Evolutionary conservation across 2,888 invertebrate species (phyloP), one percentile per base, ranked within the genome.

Genomic region (Omphaloscelis lunosa): DNA sequence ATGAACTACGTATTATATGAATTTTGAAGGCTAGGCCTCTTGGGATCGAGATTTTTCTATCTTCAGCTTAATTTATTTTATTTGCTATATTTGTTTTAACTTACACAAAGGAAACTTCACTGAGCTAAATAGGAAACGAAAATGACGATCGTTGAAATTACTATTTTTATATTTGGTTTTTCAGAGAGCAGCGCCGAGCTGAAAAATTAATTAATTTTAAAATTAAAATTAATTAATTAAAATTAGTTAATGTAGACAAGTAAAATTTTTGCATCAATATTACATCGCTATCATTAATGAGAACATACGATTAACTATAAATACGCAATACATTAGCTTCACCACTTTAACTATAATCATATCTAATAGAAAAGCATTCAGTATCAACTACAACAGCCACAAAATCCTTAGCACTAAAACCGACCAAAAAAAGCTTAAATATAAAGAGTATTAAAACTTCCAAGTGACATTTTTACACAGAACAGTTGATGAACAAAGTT

Each of bases 401-500:
- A 74, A 53, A 72, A 86, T 63, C 0, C 79, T 84, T 86, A 86
- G 27, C 34, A 58, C 58, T 85, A 81, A 83, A 72, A 75, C 81
- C 73, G 67, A 75, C 63, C 83, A 86, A 79, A 67, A 71, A 82
- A 87, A 76, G 59, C 80, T 77, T 82, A 80, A 88, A 82, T 81
- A 79, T 81, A 77, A 75, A 87, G 73, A 84, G 87, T 88, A 88
- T 89, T 89, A 89, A 75, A 88, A 89, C 85, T 91, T 88, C 59
- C 72, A 86, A 84, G 81, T 88, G 88, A 88, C 83, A 89, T 88
- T 92, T 91, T 90, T 88, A 89, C 88, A 90, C 84, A 82, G 88
- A 92, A 91, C 86, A 90, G 90, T 90, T 91, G 88, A 91, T 90
- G 89, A 90, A 89, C 87, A 90, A 92, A 92, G 87, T 91, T 92